Evolutionary conservation across 1,140 invertebrate species (phyloP), one percentile per base, ranked within the genome.

Genomic region (Eumaeus atala): DNA sequence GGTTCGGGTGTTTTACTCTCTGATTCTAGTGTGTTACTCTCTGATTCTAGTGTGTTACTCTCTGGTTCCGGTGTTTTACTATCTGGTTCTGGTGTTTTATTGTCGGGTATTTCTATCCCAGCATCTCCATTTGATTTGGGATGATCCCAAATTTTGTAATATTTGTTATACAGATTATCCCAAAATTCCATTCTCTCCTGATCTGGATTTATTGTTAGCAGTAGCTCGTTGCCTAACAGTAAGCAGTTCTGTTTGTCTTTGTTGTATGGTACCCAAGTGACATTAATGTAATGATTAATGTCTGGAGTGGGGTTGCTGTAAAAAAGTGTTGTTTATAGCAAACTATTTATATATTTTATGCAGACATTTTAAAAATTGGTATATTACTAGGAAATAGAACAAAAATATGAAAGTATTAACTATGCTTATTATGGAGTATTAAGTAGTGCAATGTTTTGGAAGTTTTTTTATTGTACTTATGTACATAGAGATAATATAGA

Each of bases 271-370:
- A 73, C 64, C 89, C 89, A 90, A 9, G 67, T 77, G 0, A 88
- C 74, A 0, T 72, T 72, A n/a, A 88, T 48, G 55, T 82, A 70
- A 38, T 78, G 64, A 62, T 79, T 81, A 16, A 75, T 70, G 18
- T 85, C 73, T 4, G 88, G 84, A 5, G 87, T 89, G 4, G 89
- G 88, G 62, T 89, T 87, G 5, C 89, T 89, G 73, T 12, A 83
- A 86, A 16, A 54, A 47, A 9, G 1, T 9, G 14, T 9, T 14
- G 9, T 0, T 16, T 7, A 12, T 42, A 17, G 1, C 9, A n/a
- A 12, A 3, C 17, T 1, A 5, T 12, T n/a, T n/a, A n/a, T n/a
- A n/a, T n/a, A n/a, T n/a, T n/a, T n/a, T n/a, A n/a, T n/a, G n/a
- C n/a, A n/a, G n/a, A n/a, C n/a, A n/a, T n/a, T n/a, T n/a, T n/a